These are phyloP conservation scores for Vireo altiloquus DNA, from an alignment of 2,113 vertebrate species.

Conservation along the genomic window DNA sequence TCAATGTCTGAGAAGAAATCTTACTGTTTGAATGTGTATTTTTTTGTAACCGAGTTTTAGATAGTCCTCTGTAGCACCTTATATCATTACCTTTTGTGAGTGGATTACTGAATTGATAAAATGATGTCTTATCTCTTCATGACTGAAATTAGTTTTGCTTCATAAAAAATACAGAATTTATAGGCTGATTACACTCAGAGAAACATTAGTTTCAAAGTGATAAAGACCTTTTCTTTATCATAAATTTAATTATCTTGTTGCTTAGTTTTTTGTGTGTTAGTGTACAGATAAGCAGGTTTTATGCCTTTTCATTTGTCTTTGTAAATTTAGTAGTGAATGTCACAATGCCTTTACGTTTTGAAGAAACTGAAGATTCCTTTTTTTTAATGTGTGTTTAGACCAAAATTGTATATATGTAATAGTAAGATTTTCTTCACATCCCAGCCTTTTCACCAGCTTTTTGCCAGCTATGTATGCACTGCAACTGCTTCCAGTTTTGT, in stretches of 20 bases:
- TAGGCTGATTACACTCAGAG: neutral
- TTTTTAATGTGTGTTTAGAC: neutral
- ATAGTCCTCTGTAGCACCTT: neutral
- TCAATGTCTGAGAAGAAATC: neutral
- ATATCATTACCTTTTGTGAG: neutral
- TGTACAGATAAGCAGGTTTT: neutral
- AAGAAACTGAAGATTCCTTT: neutral
- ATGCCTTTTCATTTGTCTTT: neutral
- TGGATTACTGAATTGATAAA: neutral
- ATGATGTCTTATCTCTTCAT: neutral
- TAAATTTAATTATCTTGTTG: neutral
- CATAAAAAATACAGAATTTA: neutral
- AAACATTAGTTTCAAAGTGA: neutral
- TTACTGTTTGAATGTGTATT: neutral
- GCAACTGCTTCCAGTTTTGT: neutral
- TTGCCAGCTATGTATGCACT: neutral
- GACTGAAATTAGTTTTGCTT: conserved; percentile 1
- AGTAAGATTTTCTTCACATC: neutral
- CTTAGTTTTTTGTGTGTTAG: neutral
- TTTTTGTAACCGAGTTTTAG: neutral
- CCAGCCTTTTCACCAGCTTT: neutral
- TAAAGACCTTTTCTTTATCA: neutral
- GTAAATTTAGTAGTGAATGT: neutral
- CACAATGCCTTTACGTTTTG: neutral
- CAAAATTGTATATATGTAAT: neutral